Conservation (phyloP, 2,797 vertebrate species). For the Hippopotamyrus pictus region DNA sequence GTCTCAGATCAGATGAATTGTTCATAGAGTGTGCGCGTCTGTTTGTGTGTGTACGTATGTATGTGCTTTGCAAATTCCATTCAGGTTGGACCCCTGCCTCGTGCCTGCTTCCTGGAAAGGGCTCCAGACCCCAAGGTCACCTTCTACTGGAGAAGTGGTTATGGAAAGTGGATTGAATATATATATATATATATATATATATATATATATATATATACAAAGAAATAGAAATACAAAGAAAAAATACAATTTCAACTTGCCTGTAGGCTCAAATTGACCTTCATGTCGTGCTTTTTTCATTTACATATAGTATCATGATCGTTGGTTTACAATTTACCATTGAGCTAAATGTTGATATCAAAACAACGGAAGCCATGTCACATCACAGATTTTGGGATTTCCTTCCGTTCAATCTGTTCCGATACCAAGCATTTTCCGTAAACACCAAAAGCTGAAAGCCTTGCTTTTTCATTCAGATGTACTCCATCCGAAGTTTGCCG, state of each 20-base stretch:
- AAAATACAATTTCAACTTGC: background rate
- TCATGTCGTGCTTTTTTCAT: background rate
- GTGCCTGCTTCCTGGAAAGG: background rate
- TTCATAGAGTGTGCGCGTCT: background rate
- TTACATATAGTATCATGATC: background rate
- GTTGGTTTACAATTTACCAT: background rate
- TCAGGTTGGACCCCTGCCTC: background rate
- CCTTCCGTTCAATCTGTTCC: background rate
- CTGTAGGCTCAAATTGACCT: background rate
- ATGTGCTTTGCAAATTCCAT: background rate
- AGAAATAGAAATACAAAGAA: background rate
- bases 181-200: background rate
- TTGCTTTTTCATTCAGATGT: constrained; percentile 67
- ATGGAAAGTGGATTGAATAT: background rate
- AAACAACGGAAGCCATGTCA: background rate
- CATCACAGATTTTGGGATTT: background rate
- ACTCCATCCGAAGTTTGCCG: constrained; percentile 75
- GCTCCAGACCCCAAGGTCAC: background rate
- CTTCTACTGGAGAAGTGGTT: background rate
- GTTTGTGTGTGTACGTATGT: background rate
- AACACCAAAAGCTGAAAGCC: background rate
- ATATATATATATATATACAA: too few relatives aligned
- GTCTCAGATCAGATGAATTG: background rate
- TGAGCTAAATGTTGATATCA: background rate
- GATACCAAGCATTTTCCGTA: background rate